phyloP scores from a whole-genome alignment of 1,140 invertebrate species.

The Uloborus diversus region DNA sequence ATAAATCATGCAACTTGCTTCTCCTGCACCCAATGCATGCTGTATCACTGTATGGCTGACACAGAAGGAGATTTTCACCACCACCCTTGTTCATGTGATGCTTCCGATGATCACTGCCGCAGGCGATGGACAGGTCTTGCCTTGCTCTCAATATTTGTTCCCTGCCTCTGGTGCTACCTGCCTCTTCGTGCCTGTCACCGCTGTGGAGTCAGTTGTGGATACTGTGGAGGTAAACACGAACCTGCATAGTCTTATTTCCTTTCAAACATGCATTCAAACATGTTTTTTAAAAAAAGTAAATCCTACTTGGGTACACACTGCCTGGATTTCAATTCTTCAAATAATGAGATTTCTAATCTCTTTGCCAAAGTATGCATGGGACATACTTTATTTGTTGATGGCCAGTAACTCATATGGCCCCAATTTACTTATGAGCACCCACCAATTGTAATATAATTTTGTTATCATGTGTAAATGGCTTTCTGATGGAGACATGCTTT shows the following conservation, averaged over 20 bases:
- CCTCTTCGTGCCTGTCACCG: constrained; percentile 84
- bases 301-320: constrained; percentile 40
- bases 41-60: constrained; percentile 92
- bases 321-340: constrained; percentile 26
- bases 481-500: too few species aligned
- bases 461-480: constrained; percentile 29
- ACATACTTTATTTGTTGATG: constrained; percentile 15
- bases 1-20: constrained; percentile 87
- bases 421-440: constrained; percentile 37
- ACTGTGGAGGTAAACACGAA: constrained; percentile 84
- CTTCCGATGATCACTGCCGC: constrained; percentile 70
- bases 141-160: constrained; percentile 85
- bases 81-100: constrained; percentile 80
- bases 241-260: constrained; percentile 19
- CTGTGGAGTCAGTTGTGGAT: constrained; percentile 78
- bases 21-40: constrained; percentile 79
- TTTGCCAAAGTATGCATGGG: constrained; percentile 32
- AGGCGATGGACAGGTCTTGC: constrained; percentile 83
- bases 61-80: constrained; percentile 76
- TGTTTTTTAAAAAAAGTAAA: not conserved
- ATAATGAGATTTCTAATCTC: constrained; percentile 23
- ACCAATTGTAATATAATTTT: constrained; percentile 51
- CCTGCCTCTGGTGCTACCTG: constrained; percentile 92
- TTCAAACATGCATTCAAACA: not conserved
- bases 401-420: constrained; percentile 31